These are phyloP conservation scores for Delphinapterus leucas DNA, from an alignment of 2,113 vertebrate genomes.

Conservation along the genomic window DNA sequence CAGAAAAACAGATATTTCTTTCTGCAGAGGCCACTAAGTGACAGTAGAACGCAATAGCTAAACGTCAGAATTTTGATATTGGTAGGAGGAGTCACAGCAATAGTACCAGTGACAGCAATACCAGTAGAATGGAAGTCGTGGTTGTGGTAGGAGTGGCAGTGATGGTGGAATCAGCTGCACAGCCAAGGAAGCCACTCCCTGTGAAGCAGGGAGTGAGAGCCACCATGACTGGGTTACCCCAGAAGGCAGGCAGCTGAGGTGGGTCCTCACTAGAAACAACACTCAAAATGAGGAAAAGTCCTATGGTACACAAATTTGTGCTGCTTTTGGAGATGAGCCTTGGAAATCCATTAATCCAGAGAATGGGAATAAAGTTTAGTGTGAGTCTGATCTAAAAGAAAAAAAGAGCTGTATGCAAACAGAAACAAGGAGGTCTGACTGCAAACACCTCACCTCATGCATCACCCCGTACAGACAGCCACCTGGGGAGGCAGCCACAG, in stretches of 20 bases:
- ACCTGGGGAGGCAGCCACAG: neutral
- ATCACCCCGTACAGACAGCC: neutral
- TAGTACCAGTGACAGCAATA: neutral
- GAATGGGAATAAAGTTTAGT: neutral
- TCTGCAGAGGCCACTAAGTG: neutral
- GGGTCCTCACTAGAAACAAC: neutral
- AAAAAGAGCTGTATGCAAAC: neutral
- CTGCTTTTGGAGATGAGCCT: neutral
- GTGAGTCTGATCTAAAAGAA: neutral
- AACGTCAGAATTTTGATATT: neutral
- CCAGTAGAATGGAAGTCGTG: neutral
- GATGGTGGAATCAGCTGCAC: neutral
- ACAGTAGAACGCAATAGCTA: neutral
- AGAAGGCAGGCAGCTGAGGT: neutral
- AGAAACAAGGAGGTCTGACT: neutral
- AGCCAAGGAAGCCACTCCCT: neutral
- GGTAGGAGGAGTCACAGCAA: accelerated
- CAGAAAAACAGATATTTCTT: neutral
- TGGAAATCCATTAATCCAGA: neutral
- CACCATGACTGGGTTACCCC: too few relatives aligned
- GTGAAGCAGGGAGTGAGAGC: neutral
- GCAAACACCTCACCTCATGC: accelerated
- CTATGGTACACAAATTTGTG: neutral
- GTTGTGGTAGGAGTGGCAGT: accelerated
- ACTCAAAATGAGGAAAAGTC: neutral